phyloP scores from a whole-genome alignment of 1,140 invertebrate genomes.

The Aphidius gifuensis region DNA sequence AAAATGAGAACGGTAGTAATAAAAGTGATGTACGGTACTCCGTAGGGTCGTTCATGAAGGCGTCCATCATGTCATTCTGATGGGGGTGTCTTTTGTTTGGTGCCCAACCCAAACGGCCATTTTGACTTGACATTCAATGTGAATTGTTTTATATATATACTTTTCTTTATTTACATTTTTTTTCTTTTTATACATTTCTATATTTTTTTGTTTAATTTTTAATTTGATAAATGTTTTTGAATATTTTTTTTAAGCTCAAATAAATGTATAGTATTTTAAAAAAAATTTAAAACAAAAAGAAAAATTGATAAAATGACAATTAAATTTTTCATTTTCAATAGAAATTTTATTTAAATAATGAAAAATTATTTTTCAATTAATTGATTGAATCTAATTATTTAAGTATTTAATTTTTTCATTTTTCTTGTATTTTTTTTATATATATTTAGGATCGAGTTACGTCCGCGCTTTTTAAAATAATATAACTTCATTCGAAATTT shows the following conservation, averaged over 20 bases:
- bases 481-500: background rate
- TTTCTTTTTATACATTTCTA: background rate
- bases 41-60: constrained; percentile 71
- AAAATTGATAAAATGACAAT: too few species aligned
- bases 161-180: background rate
- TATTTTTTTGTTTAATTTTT: background rate
- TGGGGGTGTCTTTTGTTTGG: constrained; percentile 63
- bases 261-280: too few species aligned
- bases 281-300: too few species aligned
- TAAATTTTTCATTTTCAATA: too few species aligned
- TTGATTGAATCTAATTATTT: too few species aligned
- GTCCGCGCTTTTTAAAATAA: background rate
- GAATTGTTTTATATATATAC: background rate
- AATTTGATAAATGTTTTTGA: too few species aligned
- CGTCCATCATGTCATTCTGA: constrained; percentile 67
- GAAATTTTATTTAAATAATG: too few species aligned
- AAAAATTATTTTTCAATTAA: too few species aligned
- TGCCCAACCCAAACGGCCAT: constrained; percentile 38
- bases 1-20: constrained; percentile 77
- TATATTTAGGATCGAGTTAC: too few species aligned
- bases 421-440: too few species aligned
- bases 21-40: constrained; percentile 76
- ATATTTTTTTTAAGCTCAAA: too few species aligned
- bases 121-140: constrained; percentile 24
- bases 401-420: too few species aligned